Base-by-base conservation (phyloP, 2,888 invertebrate species). In the Thera britannica region DNA sequence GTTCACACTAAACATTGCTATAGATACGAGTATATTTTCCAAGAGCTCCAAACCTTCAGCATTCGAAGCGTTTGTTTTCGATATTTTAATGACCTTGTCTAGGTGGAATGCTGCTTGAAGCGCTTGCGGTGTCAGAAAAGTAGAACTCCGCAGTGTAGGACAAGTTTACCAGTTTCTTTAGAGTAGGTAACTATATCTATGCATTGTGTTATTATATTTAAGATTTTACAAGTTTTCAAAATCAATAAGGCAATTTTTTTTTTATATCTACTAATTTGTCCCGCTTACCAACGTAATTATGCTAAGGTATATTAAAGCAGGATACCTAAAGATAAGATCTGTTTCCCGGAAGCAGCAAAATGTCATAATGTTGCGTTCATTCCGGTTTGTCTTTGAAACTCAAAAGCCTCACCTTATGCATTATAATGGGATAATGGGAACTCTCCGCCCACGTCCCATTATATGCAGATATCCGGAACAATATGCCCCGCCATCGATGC, bases 391-490 rank as follows among this genome's bases (percentile, higher is more conserved):
- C 64, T 67, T 60, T 67, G 54, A 62, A 57, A 71, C 59, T 65
- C 67, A 69, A 73, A 52, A 69, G 55, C 65, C 65, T 73, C 56
- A 74, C 72, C 73, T 79, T 78, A 72, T 82, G 82, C 81, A 86
- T 86, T 86, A 80, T 84, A 85, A 85, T 87, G 82, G 83, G 78
- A 86, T 86, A 88, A 90, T 85, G 82, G 81, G 81, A 75, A 75
- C 76, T 75, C 34, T 72, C 87, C 90, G 86, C 91, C 91, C 86
- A 89, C 90, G 76, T 71, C 62, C 89, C 83, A 90, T 90, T 92
- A 91, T 92, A 91, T 91, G 90, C 87, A 91, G 90, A 90, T 87
- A 83, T 83, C 81, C 81, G 80, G 83, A 83, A 83, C 82, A 78
- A 73, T 58, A 72, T 72, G 71, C 65, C 70, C 72, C 74, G 68